Percentiles rank a stretch among this genome's conserved stretches.
These are phyloP conservation scores for Apostichopus japonicus DNA, from an alignment of 35 echinoderm and acorn worm genomes.

Conservation along the genomic window DNA sequence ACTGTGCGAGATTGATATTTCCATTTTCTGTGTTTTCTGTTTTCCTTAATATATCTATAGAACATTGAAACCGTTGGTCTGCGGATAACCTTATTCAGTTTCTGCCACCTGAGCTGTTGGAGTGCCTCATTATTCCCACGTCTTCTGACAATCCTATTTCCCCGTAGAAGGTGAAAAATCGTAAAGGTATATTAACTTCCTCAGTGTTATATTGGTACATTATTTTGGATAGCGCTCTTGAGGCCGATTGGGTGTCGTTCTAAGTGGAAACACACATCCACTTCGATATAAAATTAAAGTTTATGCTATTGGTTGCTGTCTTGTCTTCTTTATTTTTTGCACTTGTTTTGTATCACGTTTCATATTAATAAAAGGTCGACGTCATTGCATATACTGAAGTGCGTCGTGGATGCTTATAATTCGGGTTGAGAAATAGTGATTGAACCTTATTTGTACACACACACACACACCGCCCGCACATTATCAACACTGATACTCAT, in stretches of 20 bases:
- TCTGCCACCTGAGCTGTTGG: neutral
- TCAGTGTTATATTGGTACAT: neutral
- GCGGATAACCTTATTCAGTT: neutral
- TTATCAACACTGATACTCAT: too few species aligned
- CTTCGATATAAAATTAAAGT: neutral
- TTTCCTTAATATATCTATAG: neutral
- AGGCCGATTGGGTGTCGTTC: constrained; percentile 6
- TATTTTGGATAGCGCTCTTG: neutral
- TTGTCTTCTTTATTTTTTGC: neutral
- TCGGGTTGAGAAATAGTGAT: neutral
- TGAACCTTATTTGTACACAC: neutral
- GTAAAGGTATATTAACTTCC: neutral
- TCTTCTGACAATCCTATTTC: neutral
- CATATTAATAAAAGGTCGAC: neutral
- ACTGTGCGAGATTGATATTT: too few species aligned
- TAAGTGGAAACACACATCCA: constrained; percentile 22
- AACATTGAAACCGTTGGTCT: neutral
- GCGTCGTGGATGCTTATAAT: neutral
- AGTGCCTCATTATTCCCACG: constrained; percentile 17
- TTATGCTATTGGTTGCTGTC: neutral
- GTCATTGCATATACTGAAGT: neutral
- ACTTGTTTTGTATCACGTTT: neutral
- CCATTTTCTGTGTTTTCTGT: neutral
- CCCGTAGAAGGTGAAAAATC: neutral
- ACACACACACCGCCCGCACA: too few species aligned